A percentile compares a stretch with the other conserved stretches of the same genome.
Conservation (phyloP, 2,113 vertebrate genomes). For the Donacobius atricapilla region DNA sequence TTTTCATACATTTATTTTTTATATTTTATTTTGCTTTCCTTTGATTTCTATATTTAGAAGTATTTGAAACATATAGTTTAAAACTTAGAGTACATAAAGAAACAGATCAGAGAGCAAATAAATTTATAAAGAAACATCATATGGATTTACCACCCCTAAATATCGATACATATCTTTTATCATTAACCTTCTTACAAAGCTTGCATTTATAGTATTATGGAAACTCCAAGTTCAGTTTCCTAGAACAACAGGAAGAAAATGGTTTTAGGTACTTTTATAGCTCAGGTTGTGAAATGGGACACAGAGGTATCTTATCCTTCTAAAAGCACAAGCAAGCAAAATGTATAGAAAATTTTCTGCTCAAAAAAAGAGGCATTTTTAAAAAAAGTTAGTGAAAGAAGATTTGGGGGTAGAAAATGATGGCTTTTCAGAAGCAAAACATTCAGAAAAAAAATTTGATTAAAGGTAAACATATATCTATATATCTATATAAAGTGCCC, state of each 20-base stretch:
- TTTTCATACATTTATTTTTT: not conserved
- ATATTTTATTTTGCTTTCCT: not conserved
- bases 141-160: not conserved
- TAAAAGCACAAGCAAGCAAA: not conserved
- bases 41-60: not conserved
- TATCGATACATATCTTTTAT: not conserved
- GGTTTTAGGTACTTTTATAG: not conserved
- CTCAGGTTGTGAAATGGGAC: not conserved
- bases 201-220: not conserved
- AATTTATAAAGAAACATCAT: not conserved
- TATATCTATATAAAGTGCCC: fast-evolving
- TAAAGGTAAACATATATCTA: not conserved
- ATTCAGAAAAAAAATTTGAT: not conserved
- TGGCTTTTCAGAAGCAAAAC: not conserved
- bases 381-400: not conserved
- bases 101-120: not conserved
- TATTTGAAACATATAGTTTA: not conserved
- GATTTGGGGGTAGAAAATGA: not conserved
- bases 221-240: not conserved
- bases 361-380: not conserved
- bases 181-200: not conserved
- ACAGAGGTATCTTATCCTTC: not conserved
- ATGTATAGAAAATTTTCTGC: not conserved
- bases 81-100: not conserved
- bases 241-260: not conserved